Conservation (phyloP, 2,113 vertebrate species). For the Vulpes ferrilata region DNA sequence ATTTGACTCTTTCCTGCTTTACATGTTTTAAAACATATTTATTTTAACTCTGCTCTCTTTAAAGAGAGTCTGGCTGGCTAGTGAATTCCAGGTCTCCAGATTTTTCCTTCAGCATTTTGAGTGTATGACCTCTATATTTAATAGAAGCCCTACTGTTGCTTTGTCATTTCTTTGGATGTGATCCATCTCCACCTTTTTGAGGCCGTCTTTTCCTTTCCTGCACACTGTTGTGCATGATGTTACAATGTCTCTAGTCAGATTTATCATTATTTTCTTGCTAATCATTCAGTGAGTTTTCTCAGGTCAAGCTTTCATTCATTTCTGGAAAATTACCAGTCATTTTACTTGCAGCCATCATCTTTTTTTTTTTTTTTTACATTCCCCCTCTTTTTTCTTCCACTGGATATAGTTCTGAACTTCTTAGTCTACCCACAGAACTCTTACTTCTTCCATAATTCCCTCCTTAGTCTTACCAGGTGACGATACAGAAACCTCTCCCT, state of each 20-base stretch:
- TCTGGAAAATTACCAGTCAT: not conserved
- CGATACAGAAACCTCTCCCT: not conserved
- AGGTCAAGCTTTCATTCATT: not conserved
- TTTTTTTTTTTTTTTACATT: not conserved
- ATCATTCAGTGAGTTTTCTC: not conserved
- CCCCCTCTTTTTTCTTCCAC: not conserved
- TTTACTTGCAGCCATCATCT: not conserved
- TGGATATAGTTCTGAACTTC: not conserved
- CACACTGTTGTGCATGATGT: not conserved
- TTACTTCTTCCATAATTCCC: not conserved
- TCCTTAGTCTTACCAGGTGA: not conserved
- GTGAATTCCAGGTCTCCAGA: not conserved
- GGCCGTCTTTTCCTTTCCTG: not conserved
- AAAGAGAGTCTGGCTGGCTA: not conserved
- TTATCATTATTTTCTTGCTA: slow-evolving; percentile 33
- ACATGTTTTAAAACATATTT: not conserved
- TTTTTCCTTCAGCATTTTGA: not conserved
- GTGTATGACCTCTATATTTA: not conserved
- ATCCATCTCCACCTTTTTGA: not conserved
- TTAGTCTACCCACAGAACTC: not conserved
- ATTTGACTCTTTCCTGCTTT: not conserved
- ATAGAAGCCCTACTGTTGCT: too few species aligned
- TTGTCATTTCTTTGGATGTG: not conserved
- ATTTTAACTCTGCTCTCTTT: not conserved
- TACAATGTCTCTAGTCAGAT: not conserved